Conservation (phyloP, 2,113 vertebrate genomes). For the Megaleporinus macrocephalus region DNA sequence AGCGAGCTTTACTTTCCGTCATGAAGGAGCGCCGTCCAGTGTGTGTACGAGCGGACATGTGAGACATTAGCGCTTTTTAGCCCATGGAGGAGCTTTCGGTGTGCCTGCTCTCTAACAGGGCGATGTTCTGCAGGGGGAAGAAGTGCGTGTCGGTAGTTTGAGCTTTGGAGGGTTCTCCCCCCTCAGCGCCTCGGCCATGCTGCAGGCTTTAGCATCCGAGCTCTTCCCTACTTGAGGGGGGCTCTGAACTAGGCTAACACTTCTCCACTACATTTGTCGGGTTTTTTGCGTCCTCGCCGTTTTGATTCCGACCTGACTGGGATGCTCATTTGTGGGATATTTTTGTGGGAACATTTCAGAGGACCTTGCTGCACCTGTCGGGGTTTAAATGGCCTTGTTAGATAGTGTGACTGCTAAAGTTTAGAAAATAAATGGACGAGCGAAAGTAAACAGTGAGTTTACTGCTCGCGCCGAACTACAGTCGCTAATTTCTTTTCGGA, state of each 20-base stretch:
- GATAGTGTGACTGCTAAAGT: background rate
- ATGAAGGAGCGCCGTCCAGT: background rate
- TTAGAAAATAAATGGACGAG: background rate
- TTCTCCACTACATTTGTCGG: background rate
- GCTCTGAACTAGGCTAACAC: constrained; percentile 15
- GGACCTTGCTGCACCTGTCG: background rate
- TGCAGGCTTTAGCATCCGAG: constrained; percentile 65
- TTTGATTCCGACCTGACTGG: constrained; percentile 1
- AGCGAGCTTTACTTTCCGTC: constrained; percentile 1
- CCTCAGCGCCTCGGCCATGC: constrained; percentile 64
- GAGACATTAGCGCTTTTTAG: background rate
- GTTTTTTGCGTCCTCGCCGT: background rate
- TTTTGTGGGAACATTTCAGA: background rate
- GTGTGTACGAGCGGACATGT: background rate
- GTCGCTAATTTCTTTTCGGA: background rate
- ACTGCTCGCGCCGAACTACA: background rate
- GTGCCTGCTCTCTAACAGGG: background rate
- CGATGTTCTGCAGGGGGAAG: constrained; percentile 15
- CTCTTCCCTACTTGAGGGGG: constrained; percentile 70
- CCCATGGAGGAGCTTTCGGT: background rate
- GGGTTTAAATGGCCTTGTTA: background rate
- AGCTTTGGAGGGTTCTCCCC: constrained; percentile 46
- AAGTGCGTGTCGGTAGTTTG: constrained; percentile 58
- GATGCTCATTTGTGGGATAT: background rate
- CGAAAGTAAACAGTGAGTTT: background rate